Evolutionary conservation across 2,888 invertebrate genomes (phyloP).

Genomic region (Mythimna impura): DNA sequence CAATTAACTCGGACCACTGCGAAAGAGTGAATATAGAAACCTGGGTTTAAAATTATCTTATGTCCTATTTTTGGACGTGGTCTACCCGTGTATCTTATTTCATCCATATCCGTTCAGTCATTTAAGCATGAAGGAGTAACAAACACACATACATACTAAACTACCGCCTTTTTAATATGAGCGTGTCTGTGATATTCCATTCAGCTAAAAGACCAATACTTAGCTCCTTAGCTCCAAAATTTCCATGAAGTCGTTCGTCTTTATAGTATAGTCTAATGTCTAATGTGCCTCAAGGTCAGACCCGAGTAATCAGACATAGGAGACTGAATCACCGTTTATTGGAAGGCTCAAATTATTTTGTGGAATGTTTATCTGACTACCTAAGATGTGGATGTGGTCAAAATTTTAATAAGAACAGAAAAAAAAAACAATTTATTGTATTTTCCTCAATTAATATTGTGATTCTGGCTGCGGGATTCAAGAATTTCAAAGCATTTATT

Average conservation of each 20-base stretch:
- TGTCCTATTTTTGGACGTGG: too few relatives aligned
- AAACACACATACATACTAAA: too few relatives aligned
- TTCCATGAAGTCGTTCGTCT: constrained; percentile 19
- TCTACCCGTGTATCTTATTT: too few relatives aligned
- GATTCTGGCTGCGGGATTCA: too few relatives aligned
- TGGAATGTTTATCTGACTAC: neutral
- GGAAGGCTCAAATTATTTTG: constrained; percentile 14
- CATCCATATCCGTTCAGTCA: too few relatives aligned
- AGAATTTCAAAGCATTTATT: too few relatives aligned
- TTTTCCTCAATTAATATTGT: too few relatives aligned
- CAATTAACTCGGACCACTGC: too few relatives aligned
- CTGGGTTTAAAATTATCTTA: too few relatives aligned
- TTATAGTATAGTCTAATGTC: neutral
- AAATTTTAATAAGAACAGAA: neutral
- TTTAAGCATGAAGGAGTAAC: too few relatives aligned
- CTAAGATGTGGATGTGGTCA: neutral
- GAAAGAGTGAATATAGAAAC: too few relatives aligned
- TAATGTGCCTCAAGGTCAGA: constrained; percentile 20
- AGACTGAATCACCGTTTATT: constrained; percentile 32
- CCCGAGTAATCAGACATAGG: neutral
- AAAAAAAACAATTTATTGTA: neutral
- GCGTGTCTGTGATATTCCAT: neutral
- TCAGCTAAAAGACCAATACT: neutral
- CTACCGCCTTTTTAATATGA: too few relatives aligned
- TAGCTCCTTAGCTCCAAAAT: neutral